Percentiles rank a stretch among this genome's conserved stretches.
phyloP scores from a whole-genome alignment of 2,888 invertebrate genomes.

The Rhaphigaster nebulosa region DNA sequence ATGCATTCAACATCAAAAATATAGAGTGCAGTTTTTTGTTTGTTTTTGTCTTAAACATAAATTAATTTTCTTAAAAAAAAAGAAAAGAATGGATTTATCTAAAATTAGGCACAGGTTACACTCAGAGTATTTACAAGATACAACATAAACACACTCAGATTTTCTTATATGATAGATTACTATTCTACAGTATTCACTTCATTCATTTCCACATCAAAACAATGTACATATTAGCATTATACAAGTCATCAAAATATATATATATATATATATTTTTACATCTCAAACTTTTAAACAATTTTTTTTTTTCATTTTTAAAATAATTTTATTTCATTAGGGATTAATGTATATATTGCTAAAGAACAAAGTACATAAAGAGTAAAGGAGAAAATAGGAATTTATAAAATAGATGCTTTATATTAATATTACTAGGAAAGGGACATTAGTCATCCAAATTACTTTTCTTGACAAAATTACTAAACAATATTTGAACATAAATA shows the following conservation, averaged over 20 bases:
- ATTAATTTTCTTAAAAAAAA: conserved; percentile 31
- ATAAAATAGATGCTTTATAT: conserved; percentile 31
- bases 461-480: not conserved
- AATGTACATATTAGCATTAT: conserved; percentile 35
- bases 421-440: not conserved
- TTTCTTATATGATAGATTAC: conserved; percentile 3
- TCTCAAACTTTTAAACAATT: not conserved
- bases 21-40: conserved; percentile 43
- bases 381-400: conserved; percentile 3
- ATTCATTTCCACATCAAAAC: conserved; percentile 47
- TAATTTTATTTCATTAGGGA: conserved; percentile 16
- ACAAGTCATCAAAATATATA: conserved; percentile 55
- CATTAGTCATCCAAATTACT: not conserved
- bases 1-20: conserved; percentile 56
- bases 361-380: not conserved
- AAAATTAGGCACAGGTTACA: conserved; percentile 58
- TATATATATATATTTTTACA: conserved; percentile 51
- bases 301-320: conserved; percentile 13
- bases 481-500: not conserved
- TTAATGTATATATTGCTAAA: conserved; percentile 33
- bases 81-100: conserved; percentile 51
- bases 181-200: conserved; percentile 51
- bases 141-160: conserved; percentile 44
- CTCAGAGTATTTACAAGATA: conserved; percentile 50
- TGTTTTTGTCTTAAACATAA: not conserved